These are phyloP conservation scores for Petrocephalus sullivani DNA, from an alignment of 2,797 vertebrate genomes.

Conservation along the genomic window DNA sequence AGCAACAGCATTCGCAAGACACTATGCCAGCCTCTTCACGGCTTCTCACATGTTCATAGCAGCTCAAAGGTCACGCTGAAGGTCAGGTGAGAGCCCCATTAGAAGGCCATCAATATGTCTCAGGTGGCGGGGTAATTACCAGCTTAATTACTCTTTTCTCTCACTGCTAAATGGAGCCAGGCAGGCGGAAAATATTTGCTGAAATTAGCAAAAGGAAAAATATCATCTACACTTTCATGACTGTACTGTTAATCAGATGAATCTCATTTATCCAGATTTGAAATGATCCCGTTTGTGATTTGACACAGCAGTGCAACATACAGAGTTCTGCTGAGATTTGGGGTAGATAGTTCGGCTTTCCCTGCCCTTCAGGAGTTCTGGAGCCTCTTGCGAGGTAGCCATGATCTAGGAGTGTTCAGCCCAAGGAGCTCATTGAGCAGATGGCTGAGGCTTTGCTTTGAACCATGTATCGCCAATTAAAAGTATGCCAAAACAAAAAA, in stretches of 20 bases:
- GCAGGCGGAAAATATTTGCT: neutral
- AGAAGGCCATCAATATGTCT: constrained; percentile 14
- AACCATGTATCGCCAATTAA: neutral
- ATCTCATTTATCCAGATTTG: neutral
- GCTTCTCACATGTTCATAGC: neutral
- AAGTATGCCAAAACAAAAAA: neutral
- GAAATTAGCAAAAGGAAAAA: constrained; percentile 15
- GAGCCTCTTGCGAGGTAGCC: neutral
- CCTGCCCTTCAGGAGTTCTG: neutral
- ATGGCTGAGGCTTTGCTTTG: neutral
- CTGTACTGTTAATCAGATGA: constrained; percentile 10
- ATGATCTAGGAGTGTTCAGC: neutral
- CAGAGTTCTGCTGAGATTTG: neutral
- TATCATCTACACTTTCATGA: neutral
- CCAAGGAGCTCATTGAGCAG: neutral
- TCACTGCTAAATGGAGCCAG: constrained; percentile 10
- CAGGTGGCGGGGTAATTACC: constrained; percentile 6
- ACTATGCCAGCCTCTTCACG: neutral
- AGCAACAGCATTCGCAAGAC: neutral
- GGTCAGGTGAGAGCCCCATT: constrained; percentile 1
- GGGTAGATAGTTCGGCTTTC: neutral
- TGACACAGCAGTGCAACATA: neutral
- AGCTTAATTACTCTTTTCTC: constrained; percentile 11
- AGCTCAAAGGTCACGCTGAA: neutral
- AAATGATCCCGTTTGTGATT: neutral